Evolutionary conservation across 2,888 invertebrate genomes (phyloP).

Genomic region (Agrochola lota): DNA sequence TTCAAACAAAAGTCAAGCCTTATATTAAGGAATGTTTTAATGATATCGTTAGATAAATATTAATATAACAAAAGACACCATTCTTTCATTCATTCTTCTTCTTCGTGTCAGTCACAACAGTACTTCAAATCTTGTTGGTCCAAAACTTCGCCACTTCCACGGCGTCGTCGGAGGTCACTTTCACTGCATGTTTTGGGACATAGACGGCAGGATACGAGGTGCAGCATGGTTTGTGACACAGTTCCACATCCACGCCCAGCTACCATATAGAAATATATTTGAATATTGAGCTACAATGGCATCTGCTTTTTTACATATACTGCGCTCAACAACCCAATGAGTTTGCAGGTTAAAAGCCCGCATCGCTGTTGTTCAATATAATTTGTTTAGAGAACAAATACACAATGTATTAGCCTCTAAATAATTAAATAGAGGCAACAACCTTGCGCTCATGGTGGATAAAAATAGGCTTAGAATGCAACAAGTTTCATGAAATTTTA

Average conservation of each 20-base stretch:
- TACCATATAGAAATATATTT: too few species aligned
- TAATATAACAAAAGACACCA: too few species aligned
- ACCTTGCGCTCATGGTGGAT: background rate
- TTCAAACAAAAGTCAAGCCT: background rate
- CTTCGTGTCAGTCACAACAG: too few species aligned
- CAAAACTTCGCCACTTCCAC: too few species aligned
- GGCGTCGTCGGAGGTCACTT: too few species aligned
- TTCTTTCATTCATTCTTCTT: too few species aligned
- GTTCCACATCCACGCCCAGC: too few species aligned
- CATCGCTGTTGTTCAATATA: constrained; percentile 1
- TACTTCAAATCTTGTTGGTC: too few species aligned
- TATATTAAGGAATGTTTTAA: background rate
- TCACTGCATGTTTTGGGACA: too few species aligned
- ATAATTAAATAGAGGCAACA: constrained; percentile 12
- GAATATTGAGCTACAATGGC: too few species aligned
- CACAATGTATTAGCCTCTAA: background rate
- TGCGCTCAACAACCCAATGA: background rate
- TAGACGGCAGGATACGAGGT: too few species aligned
- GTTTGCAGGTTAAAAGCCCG: background rate
- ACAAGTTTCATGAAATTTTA: constrained; percentile 27
- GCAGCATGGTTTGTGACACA: too few species aligned
- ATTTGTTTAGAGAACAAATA: constrained; percentile 30
- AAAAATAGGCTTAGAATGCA: constrained; percentile 40
- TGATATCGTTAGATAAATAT: background rate
- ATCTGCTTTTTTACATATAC: background rate